These are phyloP conservation scores for Lomographa bimaculata DNA, from an alignment of 2,888 invertebrate species.

Conservation along the genomic window DNA sequence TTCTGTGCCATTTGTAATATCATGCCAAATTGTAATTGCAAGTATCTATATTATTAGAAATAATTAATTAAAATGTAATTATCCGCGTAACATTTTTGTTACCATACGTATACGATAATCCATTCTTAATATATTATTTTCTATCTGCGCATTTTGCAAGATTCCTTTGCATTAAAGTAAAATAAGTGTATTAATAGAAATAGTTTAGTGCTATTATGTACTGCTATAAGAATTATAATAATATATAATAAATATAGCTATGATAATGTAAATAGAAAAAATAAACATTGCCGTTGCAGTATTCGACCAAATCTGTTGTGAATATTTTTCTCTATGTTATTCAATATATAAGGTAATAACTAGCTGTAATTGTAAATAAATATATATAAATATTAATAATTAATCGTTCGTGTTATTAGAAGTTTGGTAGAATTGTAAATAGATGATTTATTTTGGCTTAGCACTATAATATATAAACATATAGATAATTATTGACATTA, in stretches of 20 bases:
- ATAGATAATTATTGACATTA: background rate
- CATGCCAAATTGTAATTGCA: constrained; percentile 13
- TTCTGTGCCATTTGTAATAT: constrained; percentile 22
- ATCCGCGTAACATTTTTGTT: too few relatives aligned
- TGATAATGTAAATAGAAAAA: constrained; percentile 43
- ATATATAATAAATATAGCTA: too few relatives aligned
- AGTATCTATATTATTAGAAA: background rate
- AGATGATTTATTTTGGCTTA: constrained; percentile 17
- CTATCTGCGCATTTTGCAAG: too few relatives aligned
- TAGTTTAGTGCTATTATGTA: too few relatives aligned
- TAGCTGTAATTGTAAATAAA: constrained; percentile 46
- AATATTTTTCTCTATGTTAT: constrained; percentile 45
- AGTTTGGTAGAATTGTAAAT: constrained; percentile 45
- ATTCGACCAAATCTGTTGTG: constrained; percentile 70
- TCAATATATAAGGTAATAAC: too few relatives aligned
- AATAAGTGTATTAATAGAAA: too few relatives aligned
- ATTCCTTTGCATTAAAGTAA: too few relatives aligned
- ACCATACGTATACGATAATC: too few relatives aligned
- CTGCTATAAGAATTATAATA: too few relatives aligned
- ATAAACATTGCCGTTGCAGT: constrained; percentile 55
- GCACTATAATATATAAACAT: too few relatives aligned
- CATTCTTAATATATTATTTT: too few relatives aligned
- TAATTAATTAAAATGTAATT: too few relatives aligned
- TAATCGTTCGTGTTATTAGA: constrained; percentile 45
- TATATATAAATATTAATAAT: constrained; percentile 7